phyloP scores from a whole-genome alignment of 2,113 vertebrate genomes.

The Thalassarche chlororhynchos region DNA sequence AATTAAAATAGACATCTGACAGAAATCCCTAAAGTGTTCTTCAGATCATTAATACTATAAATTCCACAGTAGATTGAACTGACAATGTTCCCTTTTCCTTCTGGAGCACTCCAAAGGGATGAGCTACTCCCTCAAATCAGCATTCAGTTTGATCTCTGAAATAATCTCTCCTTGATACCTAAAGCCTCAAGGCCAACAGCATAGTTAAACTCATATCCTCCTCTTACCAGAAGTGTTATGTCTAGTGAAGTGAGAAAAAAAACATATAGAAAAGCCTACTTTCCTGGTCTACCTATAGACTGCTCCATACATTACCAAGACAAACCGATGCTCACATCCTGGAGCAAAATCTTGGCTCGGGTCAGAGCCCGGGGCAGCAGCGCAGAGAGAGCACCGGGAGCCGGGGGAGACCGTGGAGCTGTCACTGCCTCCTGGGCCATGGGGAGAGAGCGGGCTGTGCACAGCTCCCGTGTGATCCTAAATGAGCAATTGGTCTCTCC shows the following conservation, averaged over 20 bases:
- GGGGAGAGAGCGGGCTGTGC: not conserved
- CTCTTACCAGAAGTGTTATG: not conserved
- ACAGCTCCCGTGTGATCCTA: fast-evolving
- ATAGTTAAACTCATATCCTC: slow-evolving; percentile 13
- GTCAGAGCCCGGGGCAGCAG: fast-evolving
- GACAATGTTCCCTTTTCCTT: slow-evolving; percentile 69
- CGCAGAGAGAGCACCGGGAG: not conserved
- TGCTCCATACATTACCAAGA: not conserved
- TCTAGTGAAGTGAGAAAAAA: not conserved
- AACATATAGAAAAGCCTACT: not conserved
- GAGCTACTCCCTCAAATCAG: slow-evolving; percentile 70
- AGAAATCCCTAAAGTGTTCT: slow-evolving; percentile 79
- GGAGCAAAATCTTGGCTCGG: not conserved
- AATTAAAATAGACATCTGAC: slow-evolving; percentile 84
- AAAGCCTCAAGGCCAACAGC: slow-evolving; percentile 64
- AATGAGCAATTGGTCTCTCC: not conserved
- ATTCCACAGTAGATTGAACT: slow-evolving; percentile 76
- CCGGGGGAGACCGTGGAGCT: not conserved
- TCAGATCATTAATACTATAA: slow-evolving; percentile 80
- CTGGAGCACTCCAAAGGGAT: slow-evolving; percentile 69
- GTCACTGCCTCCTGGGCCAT: not conserved
- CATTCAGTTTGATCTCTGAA: slow-evolving; percentile 72
- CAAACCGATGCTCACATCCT: not conserved
- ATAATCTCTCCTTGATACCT: slow-evolving; percentile 65
- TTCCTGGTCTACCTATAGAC: not conserved